Conservation (phyloP, 2,797 vertebrate species). For the Pangasius sanitwongsei region DNA sequence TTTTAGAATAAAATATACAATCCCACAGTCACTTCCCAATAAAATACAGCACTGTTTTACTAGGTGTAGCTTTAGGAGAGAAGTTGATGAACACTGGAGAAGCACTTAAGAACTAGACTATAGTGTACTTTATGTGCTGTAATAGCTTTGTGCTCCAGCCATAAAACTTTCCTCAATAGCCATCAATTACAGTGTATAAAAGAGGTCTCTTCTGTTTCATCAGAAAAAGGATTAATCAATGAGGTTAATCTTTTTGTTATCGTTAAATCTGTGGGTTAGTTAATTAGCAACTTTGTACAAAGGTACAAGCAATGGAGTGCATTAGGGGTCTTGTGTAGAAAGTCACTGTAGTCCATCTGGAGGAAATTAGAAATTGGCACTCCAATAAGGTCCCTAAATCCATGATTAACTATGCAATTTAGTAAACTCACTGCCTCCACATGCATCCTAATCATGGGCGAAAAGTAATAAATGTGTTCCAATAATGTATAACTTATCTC, state of each 20-base stretch:
- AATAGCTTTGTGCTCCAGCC: constrained; percentile 63
- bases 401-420: constrained; percentile 1
- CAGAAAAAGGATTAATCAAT: not conserved
- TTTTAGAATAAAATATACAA: constrained; percentile 59
- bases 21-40: constrained; percentile 49
- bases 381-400: not conserved
- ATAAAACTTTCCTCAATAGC: constrained; percentile 59
- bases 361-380: not conserved
- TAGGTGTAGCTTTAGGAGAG: constrained; percentile 14
- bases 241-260: not conserved
- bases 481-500: not conserved
- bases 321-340: not conserved
- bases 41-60: constrained; percentile 30
- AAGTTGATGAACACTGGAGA: constrained; percentile 52
- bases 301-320: not conserved
- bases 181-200: constrained; percentile 49
- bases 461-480: not conserved
- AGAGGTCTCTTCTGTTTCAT: not conserved
- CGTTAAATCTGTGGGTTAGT: not conserved
- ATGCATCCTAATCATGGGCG: not conserved
- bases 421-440: not conserved
- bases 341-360: not conserved
- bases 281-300: constrained; percentile 13
- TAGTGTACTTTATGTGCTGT: constrained; percentile 61
- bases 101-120: constrained; percentile 65